Base-by-base conservation (phyloP, 1,140 invertebrate genomes). In the Plectus sambesii region DNA sequence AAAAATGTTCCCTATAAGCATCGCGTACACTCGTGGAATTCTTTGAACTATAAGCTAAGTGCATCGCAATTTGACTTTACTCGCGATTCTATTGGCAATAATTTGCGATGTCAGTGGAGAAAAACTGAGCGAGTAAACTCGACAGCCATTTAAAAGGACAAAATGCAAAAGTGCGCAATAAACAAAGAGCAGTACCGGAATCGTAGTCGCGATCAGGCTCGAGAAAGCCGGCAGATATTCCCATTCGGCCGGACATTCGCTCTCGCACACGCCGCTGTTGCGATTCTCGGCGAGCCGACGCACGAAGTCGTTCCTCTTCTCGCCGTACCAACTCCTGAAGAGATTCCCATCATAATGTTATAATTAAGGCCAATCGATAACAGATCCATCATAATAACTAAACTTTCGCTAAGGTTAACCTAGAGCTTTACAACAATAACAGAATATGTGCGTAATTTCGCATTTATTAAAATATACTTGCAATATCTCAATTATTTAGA, bases 271-370 rank as follows among this genome's bases (percentile, higher is more conserved):
- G 42, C 20, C 56, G 43, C 40, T 61, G 63, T 22, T 53, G 51
- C 1, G 60, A 42, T 43, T 66, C 62, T 29, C 64, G 42, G 3
- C 64, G 29, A 6, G 49, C 54, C 2, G 44, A 36, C 12, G 66
- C 64, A 27, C 64, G 61, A 8, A 67, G 47, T 12, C 52, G 35
- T 43, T 67, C 66, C 40, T 67, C 64, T 44, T 67, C 64, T 39
- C 52, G 57, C 5, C 59, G 44, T 35, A 69, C 55, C n/a, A 56
- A 44, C n/a, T 64, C 60, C 62, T 68, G 22, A 24, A 62, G 35
- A n/a, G n/a, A n/a, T n/a, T n/a, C n/a, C n/a, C n/a, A n/a, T n/a
- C n/a, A n/a, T n/a, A n/a, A n/a, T n/a, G n/a, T n/a, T n/a, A n/a
- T n/a, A n/a, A n/a, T n/a, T n/a, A n/a, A n/a, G n/a, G n/a, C n/a